Evolutionary conservation across 2,888 invertebrate genomes (phyloP).

Genomic region (Adelphocoris suturalis): DNA sequence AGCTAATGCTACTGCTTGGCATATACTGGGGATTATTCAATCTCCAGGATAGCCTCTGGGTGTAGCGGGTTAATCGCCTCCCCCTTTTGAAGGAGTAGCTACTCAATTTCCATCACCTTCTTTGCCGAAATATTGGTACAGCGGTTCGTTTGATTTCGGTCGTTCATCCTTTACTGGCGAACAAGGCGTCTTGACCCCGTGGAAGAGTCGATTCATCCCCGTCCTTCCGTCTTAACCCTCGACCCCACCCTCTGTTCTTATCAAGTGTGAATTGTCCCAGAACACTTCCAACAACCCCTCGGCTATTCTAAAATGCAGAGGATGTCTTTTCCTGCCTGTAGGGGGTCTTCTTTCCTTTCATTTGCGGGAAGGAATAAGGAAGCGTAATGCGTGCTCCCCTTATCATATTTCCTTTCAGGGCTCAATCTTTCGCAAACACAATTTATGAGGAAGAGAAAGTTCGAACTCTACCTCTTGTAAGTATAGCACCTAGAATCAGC

Average conservation of each 20-base stretch:
- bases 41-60: too few relatives aligned
- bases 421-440: slow-evolving; percentile 35
- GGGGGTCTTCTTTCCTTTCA: background rate
- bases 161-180: background rate
- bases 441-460: background rate
- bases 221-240: background rate
- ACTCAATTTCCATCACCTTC: too few relatives aligned
- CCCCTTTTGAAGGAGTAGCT: too few relatives aligned
- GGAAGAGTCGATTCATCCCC: background rate
- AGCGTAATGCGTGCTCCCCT: slow-evolving; percentile 17
- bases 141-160: too few relatives aligned
- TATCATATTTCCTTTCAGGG: slow-evolving; percentile 17
- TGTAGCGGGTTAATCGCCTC: too few relatives aligned
- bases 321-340: slow-evolving; percentile 9
- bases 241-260: background rate
- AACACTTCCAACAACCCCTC: slow-evolving; percentile 11
- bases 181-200: background rate
- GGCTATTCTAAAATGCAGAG: slow-evolving; percentile 31
- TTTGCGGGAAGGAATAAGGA: slow-evolving; percentile 18
- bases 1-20: too few relatives aligned
- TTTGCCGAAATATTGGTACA: too few relatives aligned
- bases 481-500: background rate
- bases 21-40: too few relatives aligned
- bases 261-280: slow-evolving; percentile 35
- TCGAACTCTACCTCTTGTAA: background rate